Evolutionary conservation across 2,797 vertebrate genomes (phyloP), one percentile per base, ranked within the genome.

Genomic region (Ambastaia sidthimunki): DNA sequence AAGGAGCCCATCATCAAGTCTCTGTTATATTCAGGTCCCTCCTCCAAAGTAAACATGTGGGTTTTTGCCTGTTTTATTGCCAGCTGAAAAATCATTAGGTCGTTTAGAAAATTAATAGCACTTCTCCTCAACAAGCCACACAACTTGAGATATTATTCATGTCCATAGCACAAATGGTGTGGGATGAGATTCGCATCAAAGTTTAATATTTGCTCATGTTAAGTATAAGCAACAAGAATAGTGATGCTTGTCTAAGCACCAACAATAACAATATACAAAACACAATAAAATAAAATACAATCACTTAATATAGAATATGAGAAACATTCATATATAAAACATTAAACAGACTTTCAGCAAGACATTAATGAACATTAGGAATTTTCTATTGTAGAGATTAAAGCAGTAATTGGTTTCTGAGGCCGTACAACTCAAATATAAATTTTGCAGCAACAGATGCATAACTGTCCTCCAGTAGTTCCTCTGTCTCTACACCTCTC

Each of bases 401-500:
- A n/a, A 78, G 25, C 47, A 63, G 57, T 71, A 65, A 71, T 71
- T 71, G 68, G 44, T 63, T 63, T 71, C 28, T 62, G 44, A 50
- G 76, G 44, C 18, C 34, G 68, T 71, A 59, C 47, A 52, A 4
- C 65, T 77, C 52, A 69, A 41, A 59, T 41, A 71, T 63, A 19
- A 71, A n/a, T 78, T 78, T 52, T 71, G 23, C 55, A 62, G 19
- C 55, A n/a, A 78, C 13, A 76, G 21, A 52, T 15, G 11, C 52
- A 57, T 57, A 28, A 77, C 25, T 77, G 75, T 70, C 54, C 54
- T 70, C 55, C 76, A 62, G 44, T 47, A 50, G 76, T 59, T 57
- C 41, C 18, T 44, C 18, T 62, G 18, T 71, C 23, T 63, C 28
- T 41, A 41, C 62, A 70, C 67, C 31, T 67, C 50, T 72, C 31